Percentiles rank a stretch among this genome's conserved stretches.
Conservation (phyloP, 2,888 invertebrate species). For the Phyto melanocephala region DNA sequence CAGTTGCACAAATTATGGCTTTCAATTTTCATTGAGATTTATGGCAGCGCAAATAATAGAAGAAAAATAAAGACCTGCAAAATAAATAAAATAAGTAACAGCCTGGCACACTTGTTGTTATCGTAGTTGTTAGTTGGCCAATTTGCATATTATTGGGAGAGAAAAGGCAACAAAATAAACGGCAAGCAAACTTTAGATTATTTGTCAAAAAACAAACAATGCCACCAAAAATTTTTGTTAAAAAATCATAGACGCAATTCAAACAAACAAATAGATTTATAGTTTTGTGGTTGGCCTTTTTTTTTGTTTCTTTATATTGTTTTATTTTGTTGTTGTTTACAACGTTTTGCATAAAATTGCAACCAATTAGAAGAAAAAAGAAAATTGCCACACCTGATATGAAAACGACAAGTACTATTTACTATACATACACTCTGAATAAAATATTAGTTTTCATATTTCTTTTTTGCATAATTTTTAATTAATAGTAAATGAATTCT, state of each 20-base stretch:
- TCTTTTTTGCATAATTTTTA: no score
- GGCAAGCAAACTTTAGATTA: conserved; percentile 45
- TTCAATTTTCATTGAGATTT: conserved; percentile 63
- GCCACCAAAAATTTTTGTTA: conserved; percentile 40
- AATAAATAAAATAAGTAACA: not conserved
- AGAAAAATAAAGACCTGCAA: conserved; percentile 12
- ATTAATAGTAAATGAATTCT: no score
- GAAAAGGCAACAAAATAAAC: not conserved
- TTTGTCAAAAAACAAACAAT: conserved; percentile 60
- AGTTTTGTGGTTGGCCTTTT: conserved; percentile 12
- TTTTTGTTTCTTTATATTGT: not conserved
- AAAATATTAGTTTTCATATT: not conserved
- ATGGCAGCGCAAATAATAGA: conserved; percentile 32
- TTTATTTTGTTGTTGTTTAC: not conserved
- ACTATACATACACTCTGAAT: not conserved
- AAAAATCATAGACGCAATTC: conserved; percentile 23
- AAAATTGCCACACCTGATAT: conserved; percentile 58
- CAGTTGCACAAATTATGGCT: conserved; percentile 62
- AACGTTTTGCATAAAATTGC: conserved; percentile 14
- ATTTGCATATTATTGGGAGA: conserved; percentile 49
- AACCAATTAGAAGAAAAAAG: conserved; percentile 52
- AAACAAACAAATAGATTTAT: conserved; percentile 41
- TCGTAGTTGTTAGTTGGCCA: conserved; percentile 32
- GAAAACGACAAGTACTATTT: conserved; percentile 22
- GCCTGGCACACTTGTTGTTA: conserved; percentile 52